Evolutionary conservation across 2,888 invertebrate species (phyloP), one percentile per base, ranked within the genome.

Genomic region (Drosophila barbarae): DNA sequence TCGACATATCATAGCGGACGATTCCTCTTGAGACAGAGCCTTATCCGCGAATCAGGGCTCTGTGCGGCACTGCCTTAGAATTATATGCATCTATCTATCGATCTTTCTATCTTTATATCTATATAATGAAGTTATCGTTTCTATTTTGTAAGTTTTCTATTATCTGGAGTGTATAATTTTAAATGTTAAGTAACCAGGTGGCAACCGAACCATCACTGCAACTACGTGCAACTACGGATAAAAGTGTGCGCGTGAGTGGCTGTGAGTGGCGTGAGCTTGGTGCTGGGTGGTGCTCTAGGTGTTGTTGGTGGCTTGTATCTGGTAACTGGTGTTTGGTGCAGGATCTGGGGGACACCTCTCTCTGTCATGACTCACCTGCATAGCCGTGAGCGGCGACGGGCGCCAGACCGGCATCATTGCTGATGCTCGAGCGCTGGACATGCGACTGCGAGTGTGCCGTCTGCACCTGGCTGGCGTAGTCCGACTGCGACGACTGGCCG

Each of bases 391-490:
- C 71, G 21, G 84, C 86, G 2, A 60, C 64, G 34, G 87, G 88
- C 49, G 89, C 88, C 42, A 79, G 61, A 15, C 87, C 89, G 21
- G 81, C 88, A 68, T 89, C 90, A 58, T 89, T 89, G 73, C 88
- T 90, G 44, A 81, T 88, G 73, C 89, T 88, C 15, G 89, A 87
- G 26, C 89, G 88, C 52, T 89, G 88, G 2, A 90, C 90, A 57
- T 88, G 89, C 10, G 89, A 88, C 46, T 88, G 87, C 32, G 89
- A 89, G 69, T 90, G 89, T 6, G 90, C 88, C 18, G 90, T 89
- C 70, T 90, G 87, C 32, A 89, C 90, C 55, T 88, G 86, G 63
- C 89, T 89, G 69, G 89, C 82, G 55, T 90, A 90, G 74, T 89
- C 87, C 44, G 90, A 90, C 63, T 89, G 87, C 21, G 89, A 89